Evolutionary conservation across 1,140 invertebrate species (phyloP), one percentile per base, ranked within the genome.

Genomic region (Thalassaphorura encarpata): DNA sequence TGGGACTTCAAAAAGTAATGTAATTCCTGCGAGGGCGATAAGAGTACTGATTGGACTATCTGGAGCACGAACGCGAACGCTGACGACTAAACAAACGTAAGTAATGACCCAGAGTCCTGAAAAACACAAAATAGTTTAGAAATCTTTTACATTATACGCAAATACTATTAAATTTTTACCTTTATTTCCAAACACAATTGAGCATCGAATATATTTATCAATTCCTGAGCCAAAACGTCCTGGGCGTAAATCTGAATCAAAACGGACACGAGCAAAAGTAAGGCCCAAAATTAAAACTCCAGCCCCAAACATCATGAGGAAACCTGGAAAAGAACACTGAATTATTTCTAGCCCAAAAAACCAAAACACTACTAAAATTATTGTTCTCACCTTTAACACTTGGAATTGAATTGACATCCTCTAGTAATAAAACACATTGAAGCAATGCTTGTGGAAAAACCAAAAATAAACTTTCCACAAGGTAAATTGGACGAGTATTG

Each of bases 191-290:
- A 60, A 60, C 8, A 65, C 23, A 19, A 58, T 27, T 8, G 31
- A 24, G n/a, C 31, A 57, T n/a, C 60, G 53, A 11, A 60, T 39
- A 5, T 29, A 46, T 42, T 52, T 60, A 11, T 65, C 60, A 1
- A 51, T 3, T 19, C 58, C 58, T 16, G 52, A 19, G 5, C 60
- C 63, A 27, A 62, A 65, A 29, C 60, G 41, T 27, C 56, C 60
- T 5, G 13, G 33, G 36, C 53, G 56, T 15, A 42, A 11, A 6
- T 40, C 42, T 19, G 21, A 18, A 42, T 65, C 63, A 31, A 39
- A 62, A 8, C 60, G 60, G 36, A 62, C 45, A 24, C 63, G 19
- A 11, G 58, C 50, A 50, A 60, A 60, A 21, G 63, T 46, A 6
- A 65, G 54, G 1, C 48, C 54, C 16, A 56, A 15, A 0, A 53